phyloP scores from a whole-genome alignment of 1,140 invertebrate genomes.

The Sesamia nonagrioides region DNA sequence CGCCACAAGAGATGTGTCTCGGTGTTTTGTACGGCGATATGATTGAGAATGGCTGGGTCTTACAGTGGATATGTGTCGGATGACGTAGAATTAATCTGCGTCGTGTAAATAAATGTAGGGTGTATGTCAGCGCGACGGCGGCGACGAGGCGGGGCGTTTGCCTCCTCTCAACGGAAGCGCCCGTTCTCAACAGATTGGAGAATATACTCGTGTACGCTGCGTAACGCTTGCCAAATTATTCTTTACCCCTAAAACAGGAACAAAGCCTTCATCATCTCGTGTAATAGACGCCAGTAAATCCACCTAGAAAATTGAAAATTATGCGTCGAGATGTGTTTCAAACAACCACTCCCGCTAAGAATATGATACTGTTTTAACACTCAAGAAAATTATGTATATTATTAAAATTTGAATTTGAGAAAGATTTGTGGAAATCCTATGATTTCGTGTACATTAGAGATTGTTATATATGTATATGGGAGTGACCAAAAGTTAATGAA shows the following conservation, averaged over 20 bases:
- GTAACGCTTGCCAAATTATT: constrained; percentile 71
- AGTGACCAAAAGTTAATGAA: too few species aligned
- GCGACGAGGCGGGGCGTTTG: constrained; percentile 55
- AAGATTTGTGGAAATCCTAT: too few species aligned
- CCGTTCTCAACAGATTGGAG: constrained; percentile 67
- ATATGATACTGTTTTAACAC: neutral
- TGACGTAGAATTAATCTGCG: constrained; percentile 77
- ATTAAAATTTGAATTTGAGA: neutral
- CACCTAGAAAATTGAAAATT: constrained; percentile 65
- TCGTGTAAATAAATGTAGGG: constrained; percentile 78
- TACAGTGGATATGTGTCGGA: constrained; percentile 70
- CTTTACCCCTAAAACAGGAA: constrained; percentile 62
- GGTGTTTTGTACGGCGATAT: constrained; percentile 61
- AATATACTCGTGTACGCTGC: constrained; percentile 54
- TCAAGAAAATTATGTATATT: neutral
- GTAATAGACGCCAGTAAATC: constrained; percentile 61
- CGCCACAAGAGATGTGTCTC: constrained; percentile 38
- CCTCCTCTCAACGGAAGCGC: constrained; percentile 58
- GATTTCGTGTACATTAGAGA: too few species aligned
- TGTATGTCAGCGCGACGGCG: constrained; percentile 68
- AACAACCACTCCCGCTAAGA: neutral
- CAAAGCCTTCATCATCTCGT: constrained; percentile 60
- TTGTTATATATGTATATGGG: too few species aligned
- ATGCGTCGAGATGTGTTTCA: constrained; percentile 34
- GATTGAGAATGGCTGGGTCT: constrained; percentile 67